Conservation (phyloP, 2,888 invertebrate genomes). For the Drosophila nr. medialis region DNA sequence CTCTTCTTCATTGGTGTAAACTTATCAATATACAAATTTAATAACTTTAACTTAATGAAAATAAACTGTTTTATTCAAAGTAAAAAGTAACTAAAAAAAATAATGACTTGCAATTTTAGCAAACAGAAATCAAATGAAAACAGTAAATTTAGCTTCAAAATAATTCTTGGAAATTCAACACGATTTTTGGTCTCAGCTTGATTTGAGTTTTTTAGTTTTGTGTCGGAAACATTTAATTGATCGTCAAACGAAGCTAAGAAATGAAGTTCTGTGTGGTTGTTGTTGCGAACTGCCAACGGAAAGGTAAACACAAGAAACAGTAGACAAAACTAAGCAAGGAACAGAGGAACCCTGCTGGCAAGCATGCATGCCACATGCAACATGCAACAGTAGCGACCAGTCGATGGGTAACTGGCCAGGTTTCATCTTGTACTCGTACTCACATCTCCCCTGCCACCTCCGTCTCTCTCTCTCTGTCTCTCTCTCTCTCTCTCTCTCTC, state of each 20-base stretch:
- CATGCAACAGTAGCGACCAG: slow-evolving; percentile 64
- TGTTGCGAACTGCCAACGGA: slow-evolving; percentile 11
- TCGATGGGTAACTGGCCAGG: slow-evolving; percentile 12
- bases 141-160: not conserved
- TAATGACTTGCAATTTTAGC: not conserved
- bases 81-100: not conserved
- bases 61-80: no score
- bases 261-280: slow-evolving; percentile 24
- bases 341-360: slow-evolving; percentile 29
- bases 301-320: slow-evolving; percentile 42
- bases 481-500: not conserved
- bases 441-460: not conserved
- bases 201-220: slow-evolving; percentile 18
- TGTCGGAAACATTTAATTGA: slow-evolving; percentile 56
- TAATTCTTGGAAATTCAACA: not conserved
- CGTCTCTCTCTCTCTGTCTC: not conserved
- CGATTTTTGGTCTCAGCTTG: not conserved
- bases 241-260: slow-evolving; percentile 49
- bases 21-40: not conserved
- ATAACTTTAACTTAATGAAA: not conserved
- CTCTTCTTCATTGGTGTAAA: no score
- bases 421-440: slow-evolving; percentile 17
- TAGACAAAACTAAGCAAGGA: not conserved
- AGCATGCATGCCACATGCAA: slow-evolving; percentile 49
- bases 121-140: not conserved